Base-by-base conservation (phyloP, 92 coral and sea anemone species). In the Parazoanthus atlanticus region DNA sequence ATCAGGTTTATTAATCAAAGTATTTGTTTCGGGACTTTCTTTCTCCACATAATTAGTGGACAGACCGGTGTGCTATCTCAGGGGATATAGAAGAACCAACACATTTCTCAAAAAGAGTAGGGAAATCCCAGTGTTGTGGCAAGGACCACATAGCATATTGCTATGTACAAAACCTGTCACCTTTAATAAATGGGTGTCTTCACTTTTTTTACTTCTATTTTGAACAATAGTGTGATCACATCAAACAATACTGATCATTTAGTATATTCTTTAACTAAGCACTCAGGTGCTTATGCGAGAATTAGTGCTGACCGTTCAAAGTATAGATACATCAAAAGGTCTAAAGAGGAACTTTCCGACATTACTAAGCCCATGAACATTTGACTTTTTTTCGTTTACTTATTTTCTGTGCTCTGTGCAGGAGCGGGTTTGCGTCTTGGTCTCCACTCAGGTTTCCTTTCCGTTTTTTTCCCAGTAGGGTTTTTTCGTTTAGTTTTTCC, bases 371-470 rank as follows among this genome's bases (percentile, higher is more conserved):
- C 67, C 9, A 61, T 61, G 67, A 61, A 38, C 43, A 38, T 38
- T 38, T 38, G 43, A 38, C 3, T n/a, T n/a, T n/a, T 38, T 38
- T 38, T 38, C 43, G 43, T 6, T 25, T 29, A 70, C 25, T 25
- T 21, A 25, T 4, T 21, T 70, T 70, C 25, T 70, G 32, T 70
- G 32, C 75, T 70, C 75, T n/a, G 75, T 26, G 32, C 32, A 70
- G 75, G 75, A 70, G 75, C 75, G 75, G 75, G 75, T 70, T 70
- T 70, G 75, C 75, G 32, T 70, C 75, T 29, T 32, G 75, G 75
- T 70, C 75, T 70, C 75, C 75, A 70, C 75, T 70, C 75, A 70
- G 75, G 32, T 70, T 70, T 70, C 75, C 75, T 70, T 70, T 70
- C 75, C 75, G 30, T 70, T 70, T 67, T 70, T 70, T 32, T 70